Evolutionary conservation across 2,888 invertebrate genomes (phyloP).

Genomic region (Drosophila birchii): DNA sequence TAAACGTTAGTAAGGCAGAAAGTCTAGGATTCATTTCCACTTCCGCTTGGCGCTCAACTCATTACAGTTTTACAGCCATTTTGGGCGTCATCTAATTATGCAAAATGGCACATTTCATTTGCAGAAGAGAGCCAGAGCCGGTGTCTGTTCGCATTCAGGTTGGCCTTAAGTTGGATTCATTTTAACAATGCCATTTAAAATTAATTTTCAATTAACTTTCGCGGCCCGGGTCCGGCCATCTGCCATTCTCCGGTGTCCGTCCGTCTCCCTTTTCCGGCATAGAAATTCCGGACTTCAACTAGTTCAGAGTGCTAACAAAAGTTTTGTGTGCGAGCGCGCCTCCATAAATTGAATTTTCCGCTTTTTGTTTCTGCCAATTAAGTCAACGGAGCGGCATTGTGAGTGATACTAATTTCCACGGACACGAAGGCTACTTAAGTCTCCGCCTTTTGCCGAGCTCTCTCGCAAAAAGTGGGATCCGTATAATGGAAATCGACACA

Average conservation of each 20-base stretch:
- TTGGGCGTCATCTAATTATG: constrained; percentile 67
- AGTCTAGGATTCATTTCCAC: constrained; percentile 29
- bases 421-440: constrained; percentile 47
- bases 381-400: constrained; percentile 52
- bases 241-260: constrained; percentile 26
- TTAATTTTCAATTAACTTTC: constrained; percentile 76
- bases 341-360: constrained; percentile 64
- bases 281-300: constrained; percentile 19
- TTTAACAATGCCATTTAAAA: constrained; percentile 69
- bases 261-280: constrained; percentile 2
- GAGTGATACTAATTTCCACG: constrained; percentile 69
- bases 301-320: constrained; percentile 33
- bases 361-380: constrained; percentile 54
- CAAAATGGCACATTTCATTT: constrained; percentile 62
- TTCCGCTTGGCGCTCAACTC: constrained; percentile 39
- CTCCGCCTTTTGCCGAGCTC: not conserved
- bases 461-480: constrained; percentile 22
- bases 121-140: constrained; percentile 5
- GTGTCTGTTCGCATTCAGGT: constrained; percentile 25
- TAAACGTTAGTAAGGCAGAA: constrained; percentile 24
- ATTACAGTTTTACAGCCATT: constrained; percentile 56
- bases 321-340: constrained; percentile 34
- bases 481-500: constrained; percentile 48
- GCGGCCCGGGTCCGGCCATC: constrained; percentile 32
- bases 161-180: constrained; percentile 43